Conservation (phyloP, 1,140 invertebrate species). For the Trichoplusia ni region DNA sequence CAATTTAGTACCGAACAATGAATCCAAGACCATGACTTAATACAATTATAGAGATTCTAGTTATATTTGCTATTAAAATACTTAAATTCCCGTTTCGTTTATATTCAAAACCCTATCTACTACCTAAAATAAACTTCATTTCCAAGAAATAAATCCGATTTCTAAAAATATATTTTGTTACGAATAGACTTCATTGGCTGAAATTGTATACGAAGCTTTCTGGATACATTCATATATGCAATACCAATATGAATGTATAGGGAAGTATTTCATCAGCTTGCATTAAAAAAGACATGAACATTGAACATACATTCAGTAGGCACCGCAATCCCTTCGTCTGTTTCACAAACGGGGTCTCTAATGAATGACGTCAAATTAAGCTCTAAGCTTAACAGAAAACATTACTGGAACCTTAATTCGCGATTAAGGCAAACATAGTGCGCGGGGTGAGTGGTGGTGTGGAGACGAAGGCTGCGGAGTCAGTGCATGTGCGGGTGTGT, state of each 20-base stretch:
- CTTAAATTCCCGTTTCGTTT: too few relatives aligned
- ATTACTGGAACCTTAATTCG: slow-evolving; percentile 79
- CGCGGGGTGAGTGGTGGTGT: slow-evolving; percentile 81
- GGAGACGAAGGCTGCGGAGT: slow-evolving; percentile 74
- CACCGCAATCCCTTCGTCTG: slow-evolving; percentile 29
- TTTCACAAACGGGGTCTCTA: slow-evolving; percentile 47
- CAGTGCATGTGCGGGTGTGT: slow-evolving; percentile 66
- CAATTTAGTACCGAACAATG: too few relatives aligned
- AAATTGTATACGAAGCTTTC: too few relatives aligned
- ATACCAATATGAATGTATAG: not conserved
- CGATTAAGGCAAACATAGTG: slow-evolving; percentile 81
- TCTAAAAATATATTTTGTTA: too few relatives aligned
- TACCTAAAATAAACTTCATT: too few relatives aligned
- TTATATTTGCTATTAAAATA: too few relatives aligned
- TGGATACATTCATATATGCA: too few relatives aligned
- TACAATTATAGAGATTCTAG: too few relatives aligned
- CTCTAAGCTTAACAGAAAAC: slow-evolving; percentile 74
- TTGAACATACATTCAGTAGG: not conserved
- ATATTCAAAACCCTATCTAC: too few relatives aligned
- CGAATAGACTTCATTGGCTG: too few relatives aligned
- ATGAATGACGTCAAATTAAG: slow-evolving; percentile 75
- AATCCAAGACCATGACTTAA: too few relatives aligned
- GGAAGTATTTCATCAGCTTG: not conserved
- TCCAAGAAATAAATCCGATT: too few relatives aligned
- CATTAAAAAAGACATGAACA: slow-evolving; percentile 11